phyloP scores from a whole-genome alignment of 2,888 invertebrate genomes.

The Zygothrica quintamaculata region DNA sequence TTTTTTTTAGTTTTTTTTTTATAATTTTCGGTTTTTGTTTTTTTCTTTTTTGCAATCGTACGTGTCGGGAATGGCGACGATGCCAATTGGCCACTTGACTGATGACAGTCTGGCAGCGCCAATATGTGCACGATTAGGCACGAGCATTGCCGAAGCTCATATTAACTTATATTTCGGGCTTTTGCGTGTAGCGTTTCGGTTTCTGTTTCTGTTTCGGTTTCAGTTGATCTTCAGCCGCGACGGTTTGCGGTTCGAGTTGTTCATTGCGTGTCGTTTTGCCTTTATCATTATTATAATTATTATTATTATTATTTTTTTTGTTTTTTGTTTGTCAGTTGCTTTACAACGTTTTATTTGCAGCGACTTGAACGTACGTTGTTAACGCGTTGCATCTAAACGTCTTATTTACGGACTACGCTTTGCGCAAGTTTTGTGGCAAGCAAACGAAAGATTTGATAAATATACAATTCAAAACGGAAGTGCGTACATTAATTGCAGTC shows the following conservation, averaged over 20 bases:
- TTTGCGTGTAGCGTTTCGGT: constrained; percentile 16
- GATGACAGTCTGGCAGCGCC: constrained; percentile 36
- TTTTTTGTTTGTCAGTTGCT: not conserved
- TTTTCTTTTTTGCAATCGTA: constrained; percentile 54
- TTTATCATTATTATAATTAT: too few relatives aligned
- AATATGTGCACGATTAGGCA: not conserved
- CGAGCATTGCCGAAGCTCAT: constrained; percentile 4
- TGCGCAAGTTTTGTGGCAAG: constrained; percentile 51
- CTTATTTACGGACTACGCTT: constrained; percentile 30
- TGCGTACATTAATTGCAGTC: constrained; percentile 54
- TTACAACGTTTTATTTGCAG: constrained; percentile 8
- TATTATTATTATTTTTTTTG: too few relatives aligned
- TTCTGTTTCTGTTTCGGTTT: constrained; percentile 20
- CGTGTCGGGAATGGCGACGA: constrained; percentile 47
- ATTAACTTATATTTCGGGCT: constrained; percentile 18
- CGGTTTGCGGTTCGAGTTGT: constrained; percentile 43
- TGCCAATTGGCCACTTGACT: constrained; percentile 10
- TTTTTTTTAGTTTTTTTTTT: constrained; percentile 10
- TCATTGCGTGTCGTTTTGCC: not conserved
- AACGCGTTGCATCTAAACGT: constrained; percentile 38
- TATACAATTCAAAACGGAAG: constrained; percentile 34
- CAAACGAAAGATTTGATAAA: constrained; percentile 21
- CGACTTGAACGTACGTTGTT: constrained; percentile 23
- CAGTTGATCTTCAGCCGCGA: constrained; percentile 62
- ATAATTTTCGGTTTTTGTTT: constrained; percentile 4